phyloP scores from a whole-genome alignment of 2,888 invertebrate genomes.

The Nomada goodeniana region DNA sequence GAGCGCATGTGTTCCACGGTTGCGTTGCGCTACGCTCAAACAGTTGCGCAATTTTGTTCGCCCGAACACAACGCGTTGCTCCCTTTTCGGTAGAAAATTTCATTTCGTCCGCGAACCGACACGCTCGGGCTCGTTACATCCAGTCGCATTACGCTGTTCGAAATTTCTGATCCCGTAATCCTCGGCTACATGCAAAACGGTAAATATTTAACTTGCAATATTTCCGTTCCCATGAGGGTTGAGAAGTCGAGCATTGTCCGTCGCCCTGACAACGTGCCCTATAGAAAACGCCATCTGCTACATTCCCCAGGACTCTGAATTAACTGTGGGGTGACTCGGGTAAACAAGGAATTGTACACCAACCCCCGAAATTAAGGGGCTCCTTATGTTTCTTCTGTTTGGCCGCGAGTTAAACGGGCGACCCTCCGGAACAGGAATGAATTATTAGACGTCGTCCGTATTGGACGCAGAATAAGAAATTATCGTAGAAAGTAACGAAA shows the following conservation, averaged over 20 bases:
- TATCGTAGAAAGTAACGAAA: neutral
- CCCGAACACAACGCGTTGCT: neutral
- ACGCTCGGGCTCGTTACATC: neutral
- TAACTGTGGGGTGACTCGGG: conserved; percentile 24
- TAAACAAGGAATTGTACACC: conserved; percentile 49
- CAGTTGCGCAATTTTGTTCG: conserved; percentile 2
- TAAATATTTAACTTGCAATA: conserved; percentile 50
- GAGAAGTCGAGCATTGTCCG: conserved; percentile 40
- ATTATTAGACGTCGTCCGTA: neutral
- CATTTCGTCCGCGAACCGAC: neutral
- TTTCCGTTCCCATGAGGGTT: conserved; percentile 21
- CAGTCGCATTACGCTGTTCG: neutral
- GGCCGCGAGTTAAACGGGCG: neutral
- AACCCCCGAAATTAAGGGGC: conserved; percentile 32
- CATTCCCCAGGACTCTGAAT: conserved; percentile 36
- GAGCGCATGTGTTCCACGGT: neutral
- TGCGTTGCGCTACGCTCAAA: neutral
- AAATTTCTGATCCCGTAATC: conserved; percentile 26
- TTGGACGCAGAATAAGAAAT: neutral
- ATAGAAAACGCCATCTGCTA: conserved; percentile 51
- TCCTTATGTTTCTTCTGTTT: conserved; percentile 8
- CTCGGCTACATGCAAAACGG: conserved; percentile 15
- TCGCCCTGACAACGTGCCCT: conserved; percentile 40
- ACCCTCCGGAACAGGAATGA: neutral
- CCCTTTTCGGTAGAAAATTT: neutral